Conservation (phyloP, 2,888 invertebrate genomes). For the Callyntrura guangdongensis region DNA sequence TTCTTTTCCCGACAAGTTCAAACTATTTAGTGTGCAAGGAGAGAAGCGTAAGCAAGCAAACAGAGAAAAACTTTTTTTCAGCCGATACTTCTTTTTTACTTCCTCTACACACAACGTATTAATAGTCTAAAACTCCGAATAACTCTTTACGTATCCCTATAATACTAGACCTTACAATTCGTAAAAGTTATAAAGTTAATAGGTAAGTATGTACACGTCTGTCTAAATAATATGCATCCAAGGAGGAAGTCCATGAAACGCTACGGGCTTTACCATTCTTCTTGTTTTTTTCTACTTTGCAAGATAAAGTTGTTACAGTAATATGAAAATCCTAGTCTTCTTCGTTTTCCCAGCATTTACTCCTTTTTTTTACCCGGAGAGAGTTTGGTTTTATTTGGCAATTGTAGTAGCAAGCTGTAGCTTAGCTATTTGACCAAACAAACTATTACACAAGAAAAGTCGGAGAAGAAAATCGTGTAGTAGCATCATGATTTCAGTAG, state of each 20-base stretch:
- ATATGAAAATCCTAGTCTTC: conserved; percentile 17
- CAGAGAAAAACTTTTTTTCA: conserved; percentile 28
- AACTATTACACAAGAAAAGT: conserved; percentile 27
- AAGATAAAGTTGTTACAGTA: conserved; percentile 24
- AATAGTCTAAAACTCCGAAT: neutral
- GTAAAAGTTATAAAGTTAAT: too few species aligned
- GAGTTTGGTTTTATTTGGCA: neutral
- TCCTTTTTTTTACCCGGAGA: neutral
- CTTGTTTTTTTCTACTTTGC: neutral
- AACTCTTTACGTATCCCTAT: too few species aligned
- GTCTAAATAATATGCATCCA: conserved; percentile 1
- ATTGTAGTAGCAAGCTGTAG: conserved; percentile 7
- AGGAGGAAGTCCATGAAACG: conserved; percentile 12
- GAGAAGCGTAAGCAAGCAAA: neutral
- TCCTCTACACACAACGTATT: neutral
- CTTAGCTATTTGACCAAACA: conserved; percentile 8
- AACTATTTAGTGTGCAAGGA: conserved; percentile 42
- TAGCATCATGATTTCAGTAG: too few species aligned
- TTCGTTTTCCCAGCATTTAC: neutral
- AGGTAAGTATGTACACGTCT: too few species aligned
- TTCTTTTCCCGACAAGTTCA: conserved; percentile 49
- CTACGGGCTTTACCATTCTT: neutral
- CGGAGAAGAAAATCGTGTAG: conserved; percentile 27
- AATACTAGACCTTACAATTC: too few species aligned
- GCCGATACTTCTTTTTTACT: neutral